Base-by-base conservation (phyloP, 1,140 invertebrate genomes). In the Mya arenaria region DNA sequence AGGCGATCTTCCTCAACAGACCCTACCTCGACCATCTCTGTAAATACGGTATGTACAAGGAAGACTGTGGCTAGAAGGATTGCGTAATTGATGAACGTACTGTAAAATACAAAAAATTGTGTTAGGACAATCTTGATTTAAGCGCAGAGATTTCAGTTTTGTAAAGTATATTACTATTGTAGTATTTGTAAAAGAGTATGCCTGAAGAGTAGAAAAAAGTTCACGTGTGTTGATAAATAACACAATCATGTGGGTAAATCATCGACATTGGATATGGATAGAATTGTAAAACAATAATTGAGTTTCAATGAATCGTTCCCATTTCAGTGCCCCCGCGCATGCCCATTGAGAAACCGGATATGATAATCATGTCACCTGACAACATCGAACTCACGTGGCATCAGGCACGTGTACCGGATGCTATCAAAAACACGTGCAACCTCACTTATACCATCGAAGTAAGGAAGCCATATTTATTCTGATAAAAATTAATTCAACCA, bases 21-120 rank as follows among this genome's bases (percentile, higher is more conserved):
- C 86, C 88, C n/a, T 91, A 91, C 79, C 84, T 89, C 36, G 88
- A 90, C 37, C 84, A 85, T 15, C 87, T 91, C n/a, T 89, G 88
- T 19, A 84, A 86, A 62, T 89, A 88, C 85, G 89, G 90, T 91
- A 84, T 78, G 69, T 79, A 25, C 10, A 52, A 1, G 1, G 48
- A 4, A n/a, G 8, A 52, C 19, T 1, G 8, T 52, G 19, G 2
- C 60, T 15, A 62, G 25, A 62, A 2, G 30, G 30, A 2, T 1
- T 62, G 32, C 15, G 30, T 4, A 4, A 23, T 60, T 23, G 60
- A 62, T 62, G 60, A 4, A 62, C 60, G 1, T 62, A n/a, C n/a
- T n/a, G n/a, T n/a, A n/a, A n/a, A n/a, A n/a, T n/a, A n/a, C n/a
- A n/a, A n/a, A n/a, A n/a, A n/a, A n/a, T n/a, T n/a, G n/a, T n/a